Evolutionary conservation across 2,113 vertebrate genomes (phyloP).

Genomic region (Crypturellus undulatus): DNA sequence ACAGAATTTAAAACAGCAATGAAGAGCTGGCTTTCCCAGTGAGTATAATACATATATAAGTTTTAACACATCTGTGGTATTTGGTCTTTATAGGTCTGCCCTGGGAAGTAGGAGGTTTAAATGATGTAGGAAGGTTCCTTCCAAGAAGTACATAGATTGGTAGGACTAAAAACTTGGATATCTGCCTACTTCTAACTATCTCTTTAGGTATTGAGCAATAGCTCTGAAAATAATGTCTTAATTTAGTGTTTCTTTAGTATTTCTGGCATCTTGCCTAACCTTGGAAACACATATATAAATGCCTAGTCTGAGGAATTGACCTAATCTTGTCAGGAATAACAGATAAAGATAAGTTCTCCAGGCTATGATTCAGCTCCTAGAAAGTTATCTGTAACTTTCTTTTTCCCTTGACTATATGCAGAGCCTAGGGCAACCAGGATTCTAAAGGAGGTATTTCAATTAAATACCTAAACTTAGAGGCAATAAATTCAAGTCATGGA

Average conservation of each 20-base stretch:
- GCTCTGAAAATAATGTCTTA: not conserved
- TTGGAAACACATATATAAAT: not conserved
- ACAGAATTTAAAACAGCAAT: not conserved
- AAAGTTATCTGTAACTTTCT: not conserved
- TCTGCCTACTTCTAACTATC: not conserved
- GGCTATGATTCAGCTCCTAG: not conserved
- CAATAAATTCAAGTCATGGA: not conserved
- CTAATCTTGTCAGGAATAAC: not conserved
- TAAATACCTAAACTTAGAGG: not conserved
- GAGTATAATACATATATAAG: not conserved
- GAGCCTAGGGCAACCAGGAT: not conserved
- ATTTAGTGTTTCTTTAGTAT: not conserved
- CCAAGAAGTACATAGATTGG: not conserved
- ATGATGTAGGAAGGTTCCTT: not conserved
- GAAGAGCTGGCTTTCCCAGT: not conserved
- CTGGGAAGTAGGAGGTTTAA: not conserved
- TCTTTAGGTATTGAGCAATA: not conserved
- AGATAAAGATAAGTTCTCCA: not conserved
- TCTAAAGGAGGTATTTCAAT: not conserved
- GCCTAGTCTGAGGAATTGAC: not conserved
- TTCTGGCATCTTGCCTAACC: slow-evolving; percentile 3
- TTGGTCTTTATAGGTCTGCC: not conserved
- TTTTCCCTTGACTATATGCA: not conserved
- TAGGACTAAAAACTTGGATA: not conserved
- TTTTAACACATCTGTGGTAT: not conserved